Evolutionary conservation across 2,797 vertebrate species (phyloP), one percentile per base, ranked within the genome.

Genomic region (Nasua narica): DNA sequence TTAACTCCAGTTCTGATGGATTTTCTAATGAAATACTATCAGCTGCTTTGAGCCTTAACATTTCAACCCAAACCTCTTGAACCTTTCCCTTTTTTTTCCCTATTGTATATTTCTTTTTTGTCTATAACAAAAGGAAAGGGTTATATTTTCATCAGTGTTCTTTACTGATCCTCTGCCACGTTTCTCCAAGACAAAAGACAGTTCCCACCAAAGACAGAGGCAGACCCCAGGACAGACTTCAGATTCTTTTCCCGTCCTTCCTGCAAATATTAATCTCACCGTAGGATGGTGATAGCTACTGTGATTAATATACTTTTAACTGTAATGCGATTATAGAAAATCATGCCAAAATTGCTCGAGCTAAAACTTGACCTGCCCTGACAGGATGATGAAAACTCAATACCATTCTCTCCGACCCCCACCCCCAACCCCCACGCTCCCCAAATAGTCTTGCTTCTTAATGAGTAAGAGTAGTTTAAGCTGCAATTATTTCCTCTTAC

Each of bases 401-500:
- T 94, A 95, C 95, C 90, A 29, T 97, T 98, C 95, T 95, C 88
- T 74, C 95, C 96, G 92, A 97, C 96, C 96, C 91, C 77, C 27
- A 50, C 18, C 95, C 97, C 90, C 90, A 92, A 46, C 96, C 96
- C 87, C 96, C 77, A 87, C 48, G 9, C 94, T 97, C 88, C 95
- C 97, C 88, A 90, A 95, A 98, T 81, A 96, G 95, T 97, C 97
- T 97, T 98, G 97, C 96, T 98, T 97, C 96, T 97, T 98, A 98
- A 98, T 98, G 98, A 98, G 97, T 79, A 96, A 95, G 97, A 97
- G 97, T 96, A 95, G 97, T 98, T 98, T 97, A 98, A 97, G 97
- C 97, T 96, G 98, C 97, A 98, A 98, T 98, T 98, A 98, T 98
- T 98, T 97, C 97, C 96, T 97, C 97, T 97, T 96, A 91, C 95